A percentile compares a stretch with the other conserved stretches of the same genome.
Evolutionary conservation across 2,888 invertebrate genomes (phyloP).

Genomic region (Mimumesa dahlbomi): DNA sequence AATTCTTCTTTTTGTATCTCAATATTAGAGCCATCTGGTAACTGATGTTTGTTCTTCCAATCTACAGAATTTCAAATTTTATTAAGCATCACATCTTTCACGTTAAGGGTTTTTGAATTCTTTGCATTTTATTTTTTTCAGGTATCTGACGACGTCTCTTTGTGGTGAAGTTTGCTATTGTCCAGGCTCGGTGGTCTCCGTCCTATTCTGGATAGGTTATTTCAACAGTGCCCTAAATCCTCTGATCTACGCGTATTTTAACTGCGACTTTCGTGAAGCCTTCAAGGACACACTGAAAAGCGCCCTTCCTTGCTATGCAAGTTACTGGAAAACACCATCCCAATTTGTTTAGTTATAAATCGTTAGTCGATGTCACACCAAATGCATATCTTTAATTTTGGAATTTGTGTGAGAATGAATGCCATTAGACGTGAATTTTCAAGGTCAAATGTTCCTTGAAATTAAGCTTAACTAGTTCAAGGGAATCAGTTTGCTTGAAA

Average conservation of each 20-base stretch:
- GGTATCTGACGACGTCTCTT: conserved; percentile 92
- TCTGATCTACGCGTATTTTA: conserved; percentile 97
- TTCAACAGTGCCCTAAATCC: conserved; percentile 98
- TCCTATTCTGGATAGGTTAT: conserved; percentile 97
- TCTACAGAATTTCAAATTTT: too few relatives aligned
- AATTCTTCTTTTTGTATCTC: too few relatives aligned
- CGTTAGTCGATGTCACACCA: conserved; percentile 30
- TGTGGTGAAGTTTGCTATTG: conserved; percentile 88
- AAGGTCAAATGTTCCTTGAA: too few relatives aligned
- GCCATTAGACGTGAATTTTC: too few relatives aligned
- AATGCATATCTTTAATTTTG: not conserved
- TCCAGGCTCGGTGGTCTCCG: conserved; percentile 86
- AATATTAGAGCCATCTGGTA: not conserved
- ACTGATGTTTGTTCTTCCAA: not conserved
- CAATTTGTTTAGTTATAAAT: conserved; percentile 82
- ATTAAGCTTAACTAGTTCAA: too few relatives aligned
- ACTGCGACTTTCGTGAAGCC: conserved; percentile 97
- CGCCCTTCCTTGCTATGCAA: conserved; percentile 91
- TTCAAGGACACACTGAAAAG: conserved; percentile 95
- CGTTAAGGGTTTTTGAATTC: too few relatives aligned
- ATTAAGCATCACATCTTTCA: too few relatives aligned
- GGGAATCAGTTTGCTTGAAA: too few relatives aligned
- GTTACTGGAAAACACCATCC: conserved; percentile 87
- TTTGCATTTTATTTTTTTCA: conserved; percentile 76
- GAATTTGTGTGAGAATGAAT: too few relatives aligned